Evolutionary conservation across 2,888 invertebrate species (phyloP).

Genomic region (Dendrolimus houi): DNA sequence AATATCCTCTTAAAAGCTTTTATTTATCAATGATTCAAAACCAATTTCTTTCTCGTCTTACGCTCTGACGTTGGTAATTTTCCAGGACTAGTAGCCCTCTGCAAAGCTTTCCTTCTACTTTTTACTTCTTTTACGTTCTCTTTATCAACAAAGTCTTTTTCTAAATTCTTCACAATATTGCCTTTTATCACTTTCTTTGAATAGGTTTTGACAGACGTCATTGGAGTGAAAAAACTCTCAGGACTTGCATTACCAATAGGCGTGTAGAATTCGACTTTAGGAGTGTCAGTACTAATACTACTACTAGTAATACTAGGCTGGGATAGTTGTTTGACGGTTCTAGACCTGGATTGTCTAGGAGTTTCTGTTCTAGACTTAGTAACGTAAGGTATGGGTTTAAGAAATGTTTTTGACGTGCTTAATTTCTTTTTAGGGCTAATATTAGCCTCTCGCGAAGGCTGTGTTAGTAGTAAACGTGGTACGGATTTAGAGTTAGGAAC

Average conservation of each 20-base stretch:
- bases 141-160: constrained; percentile 46
- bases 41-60: too few species aligned
- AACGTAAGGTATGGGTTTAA: not conserved
- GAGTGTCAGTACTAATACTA: not conserved
- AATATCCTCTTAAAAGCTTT: too few species aligned
- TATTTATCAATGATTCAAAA: too few species aligned
- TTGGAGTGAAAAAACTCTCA: constrained; percentile 53
- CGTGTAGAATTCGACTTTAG: constrained; percentile 32
- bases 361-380: not conserved
- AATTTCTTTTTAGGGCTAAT: not conserved
- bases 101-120: constrained; percentile 16
- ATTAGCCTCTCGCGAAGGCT: constrained; percentile 14
- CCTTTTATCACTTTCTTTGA: constrained; percentile 28
- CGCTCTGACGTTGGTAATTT: constrained; percentile 19
- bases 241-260: constrained; percentile 29
- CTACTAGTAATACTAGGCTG: constrained; percentile 10
- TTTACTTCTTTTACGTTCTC: constrained; percentile 2
- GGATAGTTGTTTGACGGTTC: not conserved
- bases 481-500: constrained; percentile 16
- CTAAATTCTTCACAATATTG: constrained; percentile 51
- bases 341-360: not conserved
- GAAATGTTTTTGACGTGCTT: not conserved
- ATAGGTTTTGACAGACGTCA: constrained; percentile 46
- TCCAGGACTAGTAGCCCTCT: constrained; percentile 48
- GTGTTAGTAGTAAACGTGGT: constrained; percentile 27